Base-by-base conservation (phyloP, 2,888 invertebrate genomes). In the Chrysolina americana region DNA sequence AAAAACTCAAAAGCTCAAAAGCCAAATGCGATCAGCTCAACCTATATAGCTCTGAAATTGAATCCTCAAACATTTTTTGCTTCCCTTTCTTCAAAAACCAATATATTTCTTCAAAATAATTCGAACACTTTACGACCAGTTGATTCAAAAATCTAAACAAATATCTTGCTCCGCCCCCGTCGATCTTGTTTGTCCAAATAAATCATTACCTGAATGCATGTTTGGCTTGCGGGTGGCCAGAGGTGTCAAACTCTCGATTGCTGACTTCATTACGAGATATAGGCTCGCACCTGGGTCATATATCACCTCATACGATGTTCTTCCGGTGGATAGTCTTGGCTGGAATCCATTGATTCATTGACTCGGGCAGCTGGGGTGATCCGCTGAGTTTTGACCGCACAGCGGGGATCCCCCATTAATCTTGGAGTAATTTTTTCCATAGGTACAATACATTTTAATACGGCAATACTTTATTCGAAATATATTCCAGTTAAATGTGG, bases 141-240 rank as follows among this genome's bases (percentile, higher is more conserved):
- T 19, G 17, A 21, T 19, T 53, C 21, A 11, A 63, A 64, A 53
- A 50, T 64, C 83, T 13, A 74, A 17, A 19, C 19, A 11, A 21
- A 6, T 36, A 6, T 19, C 53, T 19, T 19, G 9, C 53, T 15
- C 17, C 53, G 9, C 19, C 28, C 28, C 59, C 28, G 59, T 59
- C 19, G 19, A 50, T 19, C 59, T 59, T 53, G 64, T 73, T 63
- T 76, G 79, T 79, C 76, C 82, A 81, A 83, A 86, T 86, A 85
- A 86, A 86, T 86, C 85, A 85, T 80, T 76, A 63, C 78, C 76
- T 83, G 81, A 84, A 85, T 84, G 81, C 81, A 79, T 85, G 84
- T 84, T 85, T 85, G 81, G 85, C 83, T 85, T 85, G 85, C 83
- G 86, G 85, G 85, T 86, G 86, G 85, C 81, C 86, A 82, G 78